A percentile compares a stretch with the other conserved stretches of the same genome.
Conservation (phyloP, 2,888 invertebrate genomes). For the Drosophila affinis region DNA sequence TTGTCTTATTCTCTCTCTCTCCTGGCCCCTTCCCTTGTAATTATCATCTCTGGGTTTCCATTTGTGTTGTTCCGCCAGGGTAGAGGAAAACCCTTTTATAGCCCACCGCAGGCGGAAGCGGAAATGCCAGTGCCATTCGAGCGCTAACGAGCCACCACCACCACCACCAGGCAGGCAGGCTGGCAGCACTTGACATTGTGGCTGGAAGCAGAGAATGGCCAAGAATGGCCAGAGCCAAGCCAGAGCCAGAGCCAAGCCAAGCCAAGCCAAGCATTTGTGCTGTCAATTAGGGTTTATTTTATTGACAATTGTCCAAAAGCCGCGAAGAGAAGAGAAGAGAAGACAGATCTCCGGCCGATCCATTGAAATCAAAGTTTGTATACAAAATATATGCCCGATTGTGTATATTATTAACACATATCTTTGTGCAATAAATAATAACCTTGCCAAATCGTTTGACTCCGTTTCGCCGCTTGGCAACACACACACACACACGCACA, state of each 20-base stretch:
- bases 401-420: slow-evolving; percentile 64
- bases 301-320: slow-evolving; percentile 31
- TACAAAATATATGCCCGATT: slow-evolving; percentile 20
- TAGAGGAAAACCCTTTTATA: slow-evolving; percentile 29
- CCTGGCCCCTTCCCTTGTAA: too few relatives aligned
- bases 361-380: neutral
- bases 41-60: too few relatives aligned
- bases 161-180: slow-evolving; percentile 9
- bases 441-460: slow-evolving; percentile 71
- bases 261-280: slow-evolving; percentile 14
- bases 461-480: slow-evolving; percentile 60
- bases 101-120: slow-evolving; percentile 51
- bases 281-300: slow-evolving; percentile 44
- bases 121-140: slow-evolving; percentile 43
- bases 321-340: too few relatives aligned
- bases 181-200: slow-evolving; percentile 60
- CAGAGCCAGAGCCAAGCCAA: too few relatives aligned
- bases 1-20: too few relatives aligned
- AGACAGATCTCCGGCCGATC: neutral
- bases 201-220: neutral
- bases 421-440: slow-evolving; percentile 73
- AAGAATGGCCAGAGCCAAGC: neutral
- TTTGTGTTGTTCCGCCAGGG: neutral
- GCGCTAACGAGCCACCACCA: slow-evolving; percentile 52
- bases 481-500: slow-evolving; percentile 22